A percentile compares a stretch with the other conserved stretches of the same genome.
Evolutionary conservation across 1,140 invertebrate species (phyloP).

Genomic region (Hormaphis cornu): DNA sequence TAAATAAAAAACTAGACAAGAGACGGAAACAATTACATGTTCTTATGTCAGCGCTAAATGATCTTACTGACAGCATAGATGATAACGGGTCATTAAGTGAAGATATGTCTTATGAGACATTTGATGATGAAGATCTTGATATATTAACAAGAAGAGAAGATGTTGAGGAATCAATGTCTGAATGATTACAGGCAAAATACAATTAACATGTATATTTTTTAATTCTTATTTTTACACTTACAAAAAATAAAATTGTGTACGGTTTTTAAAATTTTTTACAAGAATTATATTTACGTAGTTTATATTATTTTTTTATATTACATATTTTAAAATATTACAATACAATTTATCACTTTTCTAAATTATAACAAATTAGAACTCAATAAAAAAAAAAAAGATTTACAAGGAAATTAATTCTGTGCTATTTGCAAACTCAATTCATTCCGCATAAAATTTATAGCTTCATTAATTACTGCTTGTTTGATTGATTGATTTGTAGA

Average conservation of each 20-base stretch:
- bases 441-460: constrained; percentile 12
- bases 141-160: constrained; percentile 31
- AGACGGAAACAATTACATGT: constrained; percentile 81
- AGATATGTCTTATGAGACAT: constrained; percentile 51
- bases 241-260: too few species aligned
- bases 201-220: not conserved
- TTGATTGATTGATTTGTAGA: not conserved
- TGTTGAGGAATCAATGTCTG: constrained; percentile 14
- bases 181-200: not conserved
- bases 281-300: too few species aligned
- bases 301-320: too few species aligned
- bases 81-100: constrained; percentile 52
- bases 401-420: not conserved
- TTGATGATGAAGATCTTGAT: constrained; percentile 41
- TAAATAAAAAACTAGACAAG: constrained; percentile 68
- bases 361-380: too few species aligned
- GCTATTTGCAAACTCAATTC: not conserved
- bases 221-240: not conserved
- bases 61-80: constrained; percentile 62
- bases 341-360: too few species aligned
- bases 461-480: not conserved
- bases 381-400: too few species aligned
- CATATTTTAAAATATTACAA: too few species aligned
- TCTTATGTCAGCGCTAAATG: constrained; percentile 69
- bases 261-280: too few species aligned